phyloP scores from a whole-genome alignment of 2,888 invertebrate species.

The Prosapia bicincta region DNA sequence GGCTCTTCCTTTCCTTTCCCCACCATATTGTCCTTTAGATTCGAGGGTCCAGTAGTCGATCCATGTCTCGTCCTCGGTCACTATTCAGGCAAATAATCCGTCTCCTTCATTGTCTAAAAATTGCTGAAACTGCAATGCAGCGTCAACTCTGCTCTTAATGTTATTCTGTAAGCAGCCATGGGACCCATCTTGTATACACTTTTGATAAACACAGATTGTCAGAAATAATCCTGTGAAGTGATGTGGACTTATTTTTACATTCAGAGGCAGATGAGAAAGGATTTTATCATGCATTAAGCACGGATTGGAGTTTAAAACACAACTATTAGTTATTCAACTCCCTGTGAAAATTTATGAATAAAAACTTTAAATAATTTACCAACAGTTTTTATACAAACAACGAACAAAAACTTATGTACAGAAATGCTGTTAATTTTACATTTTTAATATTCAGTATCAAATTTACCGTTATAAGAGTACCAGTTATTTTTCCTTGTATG shows the following conservation, averaged over 20 bases:
- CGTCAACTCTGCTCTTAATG: conserved; percentile 25
- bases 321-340: too few species aligned
- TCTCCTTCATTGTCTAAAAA: conserved; percentile 17
- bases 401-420: too few species aligned
- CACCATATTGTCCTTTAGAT: conserved; percentile 26
- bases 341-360: too few species aligned
- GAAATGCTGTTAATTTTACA: too few species aligned
- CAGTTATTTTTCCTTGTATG: too few species aligned
- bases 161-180: conserved; percentile 21
- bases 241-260: conserved; percentile 7
- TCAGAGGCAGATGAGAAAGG: conserved; percentile 1
- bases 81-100: conserved; percentile 14
- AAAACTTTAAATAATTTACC: too few species aligned
- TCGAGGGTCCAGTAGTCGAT: conserved; percentile 28
- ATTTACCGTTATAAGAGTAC: too few species aligned
- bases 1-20: conserved; percentile 22
- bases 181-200: conserved; percentile 29
- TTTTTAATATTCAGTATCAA: too few species aligned
- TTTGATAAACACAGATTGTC: conserved; percentile 13
- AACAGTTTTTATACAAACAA: too few species aligned
- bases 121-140: conserved; percentile 8
- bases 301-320: too few species aligned
- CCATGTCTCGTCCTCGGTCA: conserved; percentile 33
- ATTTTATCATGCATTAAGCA: conserved; percentile 6
- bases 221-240: conserved; percentile 23